These are phyloP conservation scores for Tangara arthus DNA, from an alignment of 2,797 vertebrate genomes.

Conservation along the genomic window DNA sequence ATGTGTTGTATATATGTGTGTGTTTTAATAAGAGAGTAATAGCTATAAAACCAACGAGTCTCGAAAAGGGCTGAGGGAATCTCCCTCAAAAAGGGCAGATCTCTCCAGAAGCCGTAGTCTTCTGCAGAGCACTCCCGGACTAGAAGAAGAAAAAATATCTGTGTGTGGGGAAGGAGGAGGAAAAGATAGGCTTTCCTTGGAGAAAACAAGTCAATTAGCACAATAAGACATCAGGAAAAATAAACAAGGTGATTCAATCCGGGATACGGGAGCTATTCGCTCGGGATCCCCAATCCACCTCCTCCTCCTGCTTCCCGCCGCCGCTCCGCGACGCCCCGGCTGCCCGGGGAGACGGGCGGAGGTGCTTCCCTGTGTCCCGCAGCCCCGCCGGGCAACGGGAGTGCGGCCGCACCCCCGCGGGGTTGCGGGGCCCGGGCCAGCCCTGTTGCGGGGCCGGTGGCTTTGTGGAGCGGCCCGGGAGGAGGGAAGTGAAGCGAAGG, in stretches of 20 bases:
- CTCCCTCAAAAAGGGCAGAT: constrained; percentile 14
- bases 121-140: not conserved
- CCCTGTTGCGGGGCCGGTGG: not conserved
- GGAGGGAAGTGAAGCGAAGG: not conserved
- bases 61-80: constrained; percentile 30
- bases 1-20: constrained; percentile 25
- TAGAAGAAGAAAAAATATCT: not conserved
- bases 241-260: constrained; percentile 19
- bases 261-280: not conserved
- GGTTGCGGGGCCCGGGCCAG: not conserved
- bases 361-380: rapidly evolving
- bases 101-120: not conserved
- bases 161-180: not conserved
- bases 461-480: not conserved
- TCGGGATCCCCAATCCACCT: not conserved
- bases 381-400: not conserved
- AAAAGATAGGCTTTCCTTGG: not conserved
- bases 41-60: constrained; percentile 26
- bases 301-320: not conserved
- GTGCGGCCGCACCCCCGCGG: not conserved
- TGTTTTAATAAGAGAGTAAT: constrained; percentile 58
- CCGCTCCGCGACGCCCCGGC: not conserved
- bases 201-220: constrained; percentile 41
- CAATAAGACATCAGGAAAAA: constrained; percentile 17
- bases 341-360: not conserved